Percentiles rank a stretch among this genome's conserved stretches.
Conservation (phyloP, 2,113 vertebrate genomes). For the Vulpes ferrilata region DNA sequence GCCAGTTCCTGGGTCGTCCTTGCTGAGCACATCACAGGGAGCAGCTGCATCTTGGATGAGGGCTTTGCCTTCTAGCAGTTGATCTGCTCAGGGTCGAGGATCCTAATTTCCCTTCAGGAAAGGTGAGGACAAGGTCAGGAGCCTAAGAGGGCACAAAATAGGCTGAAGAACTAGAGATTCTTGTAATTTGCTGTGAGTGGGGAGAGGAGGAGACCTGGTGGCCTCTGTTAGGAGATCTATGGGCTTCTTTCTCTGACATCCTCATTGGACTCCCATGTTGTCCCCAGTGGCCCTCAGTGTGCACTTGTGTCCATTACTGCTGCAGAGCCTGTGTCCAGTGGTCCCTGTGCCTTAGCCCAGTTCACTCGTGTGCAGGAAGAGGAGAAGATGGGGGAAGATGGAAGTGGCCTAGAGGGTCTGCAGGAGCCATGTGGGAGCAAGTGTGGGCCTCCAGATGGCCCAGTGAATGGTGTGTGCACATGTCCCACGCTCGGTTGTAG, state of each 20-base stretch:
- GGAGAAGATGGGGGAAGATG: background rate
- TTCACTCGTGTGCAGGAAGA: background rate
- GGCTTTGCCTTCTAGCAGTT: background rate
- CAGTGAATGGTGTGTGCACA: background rate
- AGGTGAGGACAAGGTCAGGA: background rate
- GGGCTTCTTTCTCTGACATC: background rate
- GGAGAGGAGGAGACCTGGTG: background rate
- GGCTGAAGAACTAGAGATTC: background rate
- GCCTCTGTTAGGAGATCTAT: background rate
- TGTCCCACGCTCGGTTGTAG: background rate
- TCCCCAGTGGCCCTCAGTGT: background rate
- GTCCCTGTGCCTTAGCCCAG: background rate
- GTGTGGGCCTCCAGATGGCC: background rate
- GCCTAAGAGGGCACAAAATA: background rate
- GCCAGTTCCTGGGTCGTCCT: rapidly evolving
- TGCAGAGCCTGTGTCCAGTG: background rate
- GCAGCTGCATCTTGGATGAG: background rate
- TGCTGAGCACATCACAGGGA: background rate
- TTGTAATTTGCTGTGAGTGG: background rate
- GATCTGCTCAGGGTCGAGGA: background rate
- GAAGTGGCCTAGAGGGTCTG: background rate
- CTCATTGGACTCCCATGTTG: background rate
- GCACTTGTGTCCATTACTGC: background rate
- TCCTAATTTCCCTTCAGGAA: background rate
- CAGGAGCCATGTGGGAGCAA: background rate